Evolutionary conservation across 2,797 vertebrate genomes (phyloP).

Genomic region (Lacerta agilis): DNA sequence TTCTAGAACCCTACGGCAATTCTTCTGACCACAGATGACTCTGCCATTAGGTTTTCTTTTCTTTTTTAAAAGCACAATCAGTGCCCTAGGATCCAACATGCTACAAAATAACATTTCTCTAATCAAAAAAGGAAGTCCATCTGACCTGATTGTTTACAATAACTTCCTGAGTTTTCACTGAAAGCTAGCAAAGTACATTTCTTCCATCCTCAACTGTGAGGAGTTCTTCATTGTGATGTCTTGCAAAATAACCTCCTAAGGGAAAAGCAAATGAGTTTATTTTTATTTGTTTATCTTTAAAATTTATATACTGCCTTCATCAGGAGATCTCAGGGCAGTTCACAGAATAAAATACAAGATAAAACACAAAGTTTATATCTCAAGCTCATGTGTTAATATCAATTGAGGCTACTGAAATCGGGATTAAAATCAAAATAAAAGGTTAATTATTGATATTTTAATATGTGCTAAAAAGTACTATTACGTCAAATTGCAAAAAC

Average conservation of each 20-base stretch:
- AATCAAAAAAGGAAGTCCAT: rapidly evolving
- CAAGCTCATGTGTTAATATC: neutral
- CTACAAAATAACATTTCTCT: neutral
- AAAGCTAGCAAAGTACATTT: rapidly evolving
- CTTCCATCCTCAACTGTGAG: rapidly evolving
- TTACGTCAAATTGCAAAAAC: conserved; percentile 7
- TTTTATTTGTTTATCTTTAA: too few species aligned
- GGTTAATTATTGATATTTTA: conserved; percentile 32
- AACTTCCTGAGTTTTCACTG: neutral
- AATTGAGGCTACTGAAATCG: conserved; percentile 8
- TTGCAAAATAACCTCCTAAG: conserved; percentile 5
- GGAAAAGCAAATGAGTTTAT: too few species aligned
- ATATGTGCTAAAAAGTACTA: conserved; percentile 15
- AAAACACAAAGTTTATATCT: neutral
- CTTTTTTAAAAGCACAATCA: too few species aligned
- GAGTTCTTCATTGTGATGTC: conserved; percentile 10
- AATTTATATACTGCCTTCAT: too few species aligned
- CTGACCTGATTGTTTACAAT: rapidly evolving
- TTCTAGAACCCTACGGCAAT: neutral
- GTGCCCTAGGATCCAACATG: too few species aligned
- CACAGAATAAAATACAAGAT: too few species aligned
- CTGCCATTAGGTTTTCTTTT: too few species aligned
- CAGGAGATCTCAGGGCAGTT: too few species aligned
- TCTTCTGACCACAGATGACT: neutral
- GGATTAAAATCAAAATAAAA: conserved; percentile 15